Evolutionary conservation across 2,113 vertebrate genomes (phyloP).

Genomic region (Pitta sordida): DNA sequence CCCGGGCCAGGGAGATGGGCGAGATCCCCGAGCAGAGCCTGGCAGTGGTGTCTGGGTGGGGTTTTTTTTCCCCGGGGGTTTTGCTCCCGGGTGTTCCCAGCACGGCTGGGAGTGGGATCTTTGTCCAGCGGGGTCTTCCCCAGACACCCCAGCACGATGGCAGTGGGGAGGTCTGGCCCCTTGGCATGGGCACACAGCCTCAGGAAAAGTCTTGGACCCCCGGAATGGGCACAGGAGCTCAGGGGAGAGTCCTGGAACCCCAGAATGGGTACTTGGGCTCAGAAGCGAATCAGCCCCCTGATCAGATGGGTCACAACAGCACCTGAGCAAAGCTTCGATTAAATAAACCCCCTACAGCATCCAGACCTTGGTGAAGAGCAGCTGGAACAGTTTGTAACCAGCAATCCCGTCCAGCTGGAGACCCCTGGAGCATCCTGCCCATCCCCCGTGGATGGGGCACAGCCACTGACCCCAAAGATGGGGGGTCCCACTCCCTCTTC

Average conservation of each 20-base stretch:
- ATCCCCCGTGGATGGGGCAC: accelerated
- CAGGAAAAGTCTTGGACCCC: background rate
- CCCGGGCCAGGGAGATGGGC: accelerated
- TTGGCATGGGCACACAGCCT: too few relatives aligned
- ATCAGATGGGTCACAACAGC: accelerated
- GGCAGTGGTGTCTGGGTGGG: background rate
- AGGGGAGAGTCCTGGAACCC: background rate
- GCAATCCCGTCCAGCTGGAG: background rate
- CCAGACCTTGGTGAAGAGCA: background rate
- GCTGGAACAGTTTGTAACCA: accelerated
- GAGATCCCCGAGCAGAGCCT: accelerated
- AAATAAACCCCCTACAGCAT: background rate
- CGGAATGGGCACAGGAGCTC: accelerated
- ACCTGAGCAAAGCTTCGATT: background rate
- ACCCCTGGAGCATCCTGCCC: background rate
- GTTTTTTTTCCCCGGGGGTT: background rate
- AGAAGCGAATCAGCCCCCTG: accelerated
- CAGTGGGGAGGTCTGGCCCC: background rate
- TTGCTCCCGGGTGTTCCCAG: background rate
- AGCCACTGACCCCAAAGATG: accelerated
- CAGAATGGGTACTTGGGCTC: too few relatives aligned
- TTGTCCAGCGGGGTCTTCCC: background rate
- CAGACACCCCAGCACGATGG: accelerated
- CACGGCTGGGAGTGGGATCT: accelerated
- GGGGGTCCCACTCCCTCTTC: background rate